Evolutionary conservation across 2,113 vertebrate species (phyloP).

Genomic region (Paradisaea rubra): DNA sequence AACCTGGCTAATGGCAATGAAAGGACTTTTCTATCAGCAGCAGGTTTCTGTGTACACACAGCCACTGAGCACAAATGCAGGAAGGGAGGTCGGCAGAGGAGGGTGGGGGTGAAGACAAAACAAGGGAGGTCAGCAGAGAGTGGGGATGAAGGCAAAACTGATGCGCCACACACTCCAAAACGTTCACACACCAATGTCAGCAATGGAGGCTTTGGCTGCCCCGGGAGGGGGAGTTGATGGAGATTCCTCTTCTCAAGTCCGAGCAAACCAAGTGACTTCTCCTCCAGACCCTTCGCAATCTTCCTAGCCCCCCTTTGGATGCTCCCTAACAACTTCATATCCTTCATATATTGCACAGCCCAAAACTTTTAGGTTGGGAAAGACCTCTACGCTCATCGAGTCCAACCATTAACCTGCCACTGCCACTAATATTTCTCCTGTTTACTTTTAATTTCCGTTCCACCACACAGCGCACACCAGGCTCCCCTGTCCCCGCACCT

Average conservation of each 20-base stretch:
- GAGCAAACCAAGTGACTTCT: neutral
- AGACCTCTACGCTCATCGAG: neutral
- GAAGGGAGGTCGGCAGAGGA: neutral
- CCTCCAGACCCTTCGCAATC: neutral
- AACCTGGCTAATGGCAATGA: neutral
- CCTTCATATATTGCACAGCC: too few species aligned
- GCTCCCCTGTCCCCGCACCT: neutral
- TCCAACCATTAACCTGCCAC: neutral
- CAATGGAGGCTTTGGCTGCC: neutral
- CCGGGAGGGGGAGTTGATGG: accelerated
- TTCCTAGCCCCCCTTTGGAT: neutral
- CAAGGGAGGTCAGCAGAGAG: neutral
- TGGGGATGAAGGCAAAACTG: neutral
- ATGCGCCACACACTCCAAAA: accelerated
- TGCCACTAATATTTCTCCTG: neutral
- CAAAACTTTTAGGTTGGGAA: neutral
- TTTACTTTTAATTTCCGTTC: neutral
- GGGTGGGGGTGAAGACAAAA: neutral
- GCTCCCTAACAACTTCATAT: neutral
- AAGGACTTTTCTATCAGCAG: neutral
- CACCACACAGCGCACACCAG: neutral
- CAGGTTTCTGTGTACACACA: neutral
- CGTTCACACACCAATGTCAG: accelerated
- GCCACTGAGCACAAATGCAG: neutral
- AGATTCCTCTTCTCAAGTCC: neutral